phyloP scores from a whole-genome alignment of 2,797 vertebrate genomes.

The Glyptemys insculpta region DNA sequence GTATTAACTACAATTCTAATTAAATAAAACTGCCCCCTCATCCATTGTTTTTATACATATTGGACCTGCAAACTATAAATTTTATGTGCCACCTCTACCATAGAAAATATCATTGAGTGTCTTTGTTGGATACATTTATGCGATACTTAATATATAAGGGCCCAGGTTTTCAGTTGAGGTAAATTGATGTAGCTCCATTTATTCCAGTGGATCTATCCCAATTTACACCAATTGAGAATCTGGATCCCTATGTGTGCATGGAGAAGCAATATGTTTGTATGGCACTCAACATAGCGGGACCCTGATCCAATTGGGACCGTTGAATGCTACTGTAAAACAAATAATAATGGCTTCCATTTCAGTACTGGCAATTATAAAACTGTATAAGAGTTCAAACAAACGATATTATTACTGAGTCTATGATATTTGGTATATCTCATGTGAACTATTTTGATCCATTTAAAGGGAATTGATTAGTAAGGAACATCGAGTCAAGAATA shows the following conservation, averaged over 20 bases:
- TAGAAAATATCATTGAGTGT: neutral
- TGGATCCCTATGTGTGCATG: neutral
- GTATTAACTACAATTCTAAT: neutral
- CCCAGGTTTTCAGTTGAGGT: neutral
- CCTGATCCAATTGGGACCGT: neutral
- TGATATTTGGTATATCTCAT: neutral
- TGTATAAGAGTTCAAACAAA: neutral
- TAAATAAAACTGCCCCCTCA: neutral
- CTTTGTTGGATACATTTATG: neutral
- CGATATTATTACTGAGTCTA: neutral
- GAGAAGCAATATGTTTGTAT: neutral
- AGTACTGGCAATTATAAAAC: neutral
- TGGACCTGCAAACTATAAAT: neutral
- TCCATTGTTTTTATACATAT: neutral
- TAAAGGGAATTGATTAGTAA: constrained; percentile 35
- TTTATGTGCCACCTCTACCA: neutral
- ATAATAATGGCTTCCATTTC: neutral
- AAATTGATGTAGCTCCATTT: neutral
- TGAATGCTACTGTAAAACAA: neutral
- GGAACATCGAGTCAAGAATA: neutral
- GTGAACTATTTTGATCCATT: constrained; percentile 26
- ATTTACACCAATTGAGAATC: neutral
- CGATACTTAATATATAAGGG: neutral
- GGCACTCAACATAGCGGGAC: neutral
- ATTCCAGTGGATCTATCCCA: neutral